A percentile compares a stretch with the other conserved stretches of the same genome.
phyloP scores from a whole-genome alignment of 2,888 invertebrate species.

The Acronicta psi region DNA sequence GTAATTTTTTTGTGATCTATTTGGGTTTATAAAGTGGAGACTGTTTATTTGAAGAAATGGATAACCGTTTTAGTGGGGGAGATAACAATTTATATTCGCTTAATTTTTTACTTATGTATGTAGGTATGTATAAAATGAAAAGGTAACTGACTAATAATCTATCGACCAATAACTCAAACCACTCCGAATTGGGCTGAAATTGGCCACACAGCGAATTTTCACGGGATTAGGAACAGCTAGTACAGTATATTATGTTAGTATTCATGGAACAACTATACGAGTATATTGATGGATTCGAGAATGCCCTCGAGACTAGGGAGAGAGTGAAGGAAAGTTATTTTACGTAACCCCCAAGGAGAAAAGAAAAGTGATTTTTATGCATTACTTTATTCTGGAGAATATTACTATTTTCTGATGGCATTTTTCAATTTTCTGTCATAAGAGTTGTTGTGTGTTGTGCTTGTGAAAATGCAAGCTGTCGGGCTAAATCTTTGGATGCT shows the following conservation, averaged over 20 bases:
- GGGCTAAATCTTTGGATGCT: too few species aligned
- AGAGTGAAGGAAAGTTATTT: slow-evolving; percentile 57
- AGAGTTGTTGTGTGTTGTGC: too few species aligned
- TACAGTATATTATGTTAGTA: slow-evolving; percentile 11
- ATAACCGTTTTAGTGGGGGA: neutral
- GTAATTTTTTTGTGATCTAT: neutral
- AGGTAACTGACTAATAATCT: too few species aligned
- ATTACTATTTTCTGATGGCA: slow-evolving; percentile 2
- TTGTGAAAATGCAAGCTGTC: too few species aligned
- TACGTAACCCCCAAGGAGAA: slow-evolving; percentile 37
- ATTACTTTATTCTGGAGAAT: slow-evolving; percentile 19
- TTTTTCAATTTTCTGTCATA: neutral
- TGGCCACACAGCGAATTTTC: too few species aligned
- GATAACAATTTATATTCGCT: slow-evolving; percentile 13
- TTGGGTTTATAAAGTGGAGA: neutral
- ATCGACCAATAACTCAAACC: too few species aligned
- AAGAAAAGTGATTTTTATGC: slow-evolving; percentile 37
- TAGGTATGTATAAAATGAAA: too few species aligned
- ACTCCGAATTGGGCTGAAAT: too few species aligned
- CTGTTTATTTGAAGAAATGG: neutral
- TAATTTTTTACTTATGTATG: too few species aligned
- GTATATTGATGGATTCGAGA: slow-evolving; percentile 19
- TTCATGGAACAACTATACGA: slow-evolving; percentile 23
- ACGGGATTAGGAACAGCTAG: too few species aligned
- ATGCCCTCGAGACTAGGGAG: slow-evolving; percentile 37